These are phyloP conservation scores for Xiphorhynchus elegans DNA, from an alignment of 2,113 vertebrate genomes.

Conservation along the genomic window DNA sequence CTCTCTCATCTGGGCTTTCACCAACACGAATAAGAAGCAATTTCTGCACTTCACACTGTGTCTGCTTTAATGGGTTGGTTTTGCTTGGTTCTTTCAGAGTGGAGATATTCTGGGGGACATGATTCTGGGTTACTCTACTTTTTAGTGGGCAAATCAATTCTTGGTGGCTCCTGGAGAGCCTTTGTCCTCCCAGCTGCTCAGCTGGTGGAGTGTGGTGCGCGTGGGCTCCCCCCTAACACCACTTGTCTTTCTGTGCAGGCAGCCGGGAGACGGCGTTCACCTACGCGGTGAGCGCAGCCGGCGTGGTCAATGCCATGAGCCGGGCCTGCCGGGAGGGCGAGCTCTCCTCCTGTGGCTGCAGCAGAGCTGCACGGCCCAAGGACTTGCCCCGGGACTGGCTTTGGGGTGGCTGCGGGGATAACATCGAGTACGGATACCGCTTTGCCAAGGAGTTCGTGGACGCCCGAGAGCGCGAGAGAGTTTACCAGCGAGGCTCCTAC, in stretches of 20 bases:
- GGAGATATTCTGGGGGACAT: background rate
- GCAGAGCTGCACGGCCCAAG: slow-evolving; percentile 89
- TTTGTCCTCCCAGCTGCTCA: accelerated
- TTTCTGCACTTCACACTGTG: background rate
- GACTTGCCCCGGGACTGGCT: slow-evolving; percentile 97
- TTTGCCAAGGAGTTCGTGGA: slow-evolving; percentile 98
- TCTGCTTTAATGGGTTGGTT: background rate
- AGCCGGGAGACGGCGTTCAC: slow-evolving; percentile 97
- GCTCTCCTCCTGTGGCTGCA: slow-evolving; percentile 96
- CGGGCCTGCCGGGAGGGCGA: slow-evolving; percentile 96
- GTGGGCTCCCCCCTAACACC: background rate
- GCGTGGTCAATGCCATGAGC: slow-evolving; percentile 96
- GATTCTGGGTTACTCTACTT: background rate
- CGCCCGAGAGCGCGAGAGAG: slow-evolving; percentile 93
- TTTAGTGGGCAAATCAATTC: accelerated
- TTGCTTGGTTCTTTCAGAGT: accelerated
- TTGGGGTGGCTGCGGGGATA: slow-evolving; percentile 98
- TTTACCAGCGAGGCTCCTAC: slow-evolving; percentile 87
- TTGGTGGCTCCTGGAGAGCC: background rate
- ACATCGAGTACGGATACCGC: slow-evolving; percentile 95
- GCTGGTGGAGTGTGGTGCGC: accelerated
- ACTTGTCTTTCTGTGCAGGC: slow-evolving; percentile 72
- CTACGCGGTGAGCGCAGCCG: slow-evolving; percentile 93
- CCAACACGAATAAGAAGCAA: background rate
- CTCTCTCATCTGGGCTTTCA: background rate